These are phyloP conservation scores for Oscheius sp. DNA, from an alignment of 2,888 invertebrate species.

Conservation along the genomic window DNA sequence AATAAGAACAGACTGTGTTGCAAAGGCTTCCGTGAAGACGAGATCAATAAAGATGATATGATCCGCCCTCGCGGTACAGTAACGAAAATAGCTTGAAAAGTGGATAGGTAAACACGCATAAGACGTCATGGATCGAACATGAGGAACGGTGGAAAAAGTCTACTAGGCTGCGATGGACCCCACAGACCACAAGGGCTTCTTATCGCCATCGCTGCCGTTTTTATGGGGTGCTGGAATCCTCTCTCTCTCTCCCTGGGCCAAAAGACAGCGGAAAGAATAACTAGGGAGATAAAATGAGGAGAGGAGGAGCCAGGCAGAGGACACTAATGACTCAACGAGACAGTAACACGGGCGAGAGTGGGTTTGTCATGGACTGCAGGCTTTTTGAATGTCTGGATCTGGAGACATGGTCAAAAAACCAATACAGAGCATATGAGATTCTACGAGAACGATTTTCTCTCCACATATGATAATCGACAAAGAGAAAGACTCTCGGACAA, in stretches of 20 bases:
- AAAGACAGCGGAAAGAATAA: neutral
- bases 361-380: no score
- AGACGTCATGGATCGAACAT: slow-evolving; percentile 11
- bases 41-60: slow-evolving; percentile 8
- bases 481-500: no score
- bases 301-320: neutral
- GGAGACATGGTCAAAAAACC: no score
- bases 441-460: no score
- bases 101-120: slow-evolving; percentile 15
- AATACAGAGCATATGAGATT: no score
- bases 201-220: neutral
- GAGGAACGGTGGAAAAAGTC: slow-evolving; percentile 5
- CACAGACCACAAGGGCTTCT: neutral
- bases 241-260: neutral
- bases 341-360: no score
- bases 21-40: neutral
- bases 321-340: neutral
- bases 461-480: no score
- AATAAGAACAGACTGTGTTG: neutral
- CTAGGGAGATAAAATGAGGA: neutral
- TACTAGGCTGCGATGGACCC: neutral
- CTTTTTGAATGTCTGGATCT: no score
- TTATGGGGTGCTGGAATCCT: neutral
- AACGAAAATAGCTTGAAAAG: slow-evolving; percentile 26
- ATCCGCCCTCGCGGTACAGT: slow-evolving; percentile 17